A percentile compares a stretch with the other conserved stretches of the same genome.
Evolutionary conservation across 2,113 vertebrate genomes (phyloP).

Genomic region (Natator depressus): DNA sequence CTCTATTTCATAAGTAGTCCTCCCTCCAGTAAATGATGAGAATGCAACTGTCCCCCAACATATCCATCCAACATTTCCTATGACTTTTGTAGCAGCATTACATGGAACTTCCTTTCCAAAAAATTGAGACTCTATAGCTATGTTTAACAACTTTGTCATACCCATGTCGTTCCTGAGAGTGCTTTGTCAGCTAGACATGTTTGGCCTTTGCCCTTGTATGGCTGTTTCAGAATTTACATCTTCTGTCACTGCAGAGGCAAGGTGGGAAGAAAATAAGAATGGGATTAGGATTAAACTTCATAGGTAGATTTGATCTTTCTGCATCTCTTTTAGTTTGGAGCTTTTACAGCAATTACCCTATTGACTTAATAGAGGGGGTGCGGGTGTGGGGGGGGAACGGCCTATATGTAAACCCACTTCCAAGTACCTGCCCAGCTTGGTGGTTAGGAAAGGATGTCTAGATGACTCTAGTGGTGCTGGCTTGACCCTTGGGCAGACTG

Average conservation of each 20-base stretch:
- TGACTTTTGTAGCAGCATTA: neutral
- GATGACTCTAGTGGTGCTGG: neutral
- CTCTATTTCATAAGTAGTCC: neutral
- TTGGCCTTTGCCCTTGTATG: neutral
- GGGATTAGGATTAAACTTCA: neutral
- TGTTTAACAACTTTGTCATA: neutral
- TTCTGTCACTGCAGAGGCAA: neutral
- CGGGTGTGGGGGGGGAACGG: neutral
- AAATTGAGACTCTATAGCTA: neutral
- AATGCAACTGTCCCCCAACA: neutral
- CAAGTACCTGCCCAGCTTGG: neutral
- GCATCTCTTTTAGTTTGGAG: neutral
- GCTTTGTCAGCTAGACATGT: neutral
- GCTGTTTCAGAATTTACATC: neutral
- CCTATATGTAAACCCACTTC: neutral
- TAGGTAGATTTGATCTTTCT: neutral
- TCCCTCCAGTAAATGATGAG: neutral
- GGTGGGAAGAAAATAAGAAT: neutral
- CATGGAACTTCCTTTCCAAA: rapidly evolving
- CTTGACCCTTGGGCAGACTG: neutral
- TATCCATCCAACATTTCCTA: neutral
- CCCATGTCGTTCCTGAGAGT: neutral
- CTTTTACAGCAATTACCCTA: neutral
- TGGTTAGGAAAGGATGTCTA: neutral
- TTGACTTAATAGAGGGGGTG: neutral